Base-by-base conservation (phyloP, 2,113 vertebrate genomes). In the Columbina picui region DNA sequence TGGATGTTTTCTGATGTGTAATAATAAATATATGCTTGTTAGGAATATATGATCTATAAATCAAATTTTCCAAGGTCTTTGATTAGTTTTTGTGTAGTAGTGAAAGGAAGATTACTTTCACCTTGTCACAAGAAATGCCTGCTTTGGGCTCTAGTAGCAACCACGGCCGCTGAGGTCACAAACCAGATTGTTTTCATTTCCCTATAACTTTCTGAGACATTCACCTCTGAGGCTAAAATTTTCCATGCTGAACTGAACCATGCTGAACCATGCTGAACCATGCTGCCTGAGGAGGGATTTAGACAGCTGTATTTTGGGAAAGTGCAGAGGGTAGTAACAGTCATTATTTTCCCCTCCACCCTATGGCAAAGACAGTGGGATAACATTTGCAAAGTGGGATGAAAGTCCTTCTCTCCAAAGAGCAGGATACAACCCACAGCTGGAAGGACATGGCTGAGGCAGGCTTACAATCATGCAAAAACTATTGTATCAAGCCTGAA, bases 111-210 rank as follows among this genome's bases (percentile, higher is more conserved):
- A 87, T 70, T 86, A 64, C 41, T 88, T 87, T 88, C 79, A 93
- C 57, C 14, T 38, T 87, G 41, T 80, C 75, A 85, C 29, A 79
- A 79, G 63, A 59, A 53, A 83, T 92, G 29, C 20, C 69, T 59
- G 29, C 38, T 88, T 55, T 65, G 82, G n/a, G 49, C 6, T 79
- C 9, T 26, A 29, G 71, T 12, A 70, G 87, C 49, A 84, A n/a
- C 41, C 36, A 38, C 65, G 74, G 60, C 29, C 85, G 79, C 75
- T n/a, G 55, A 94, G 82, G 85, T 93, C 87, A 91, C 52, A 26
- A 96, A 95, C 29, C 43, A 84, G 20, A 63, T 93, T 88, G 70
- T 52, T 88, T 90, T 90, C 63, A 43, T 90, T 80, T 86, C 63
- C 78, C 76, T 70, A 8, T 49, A 84, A 80, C 75, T 89, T 91